Evolutionary conservation across 2,888 invertebrate species (phyloP).

Genomic region (Tetrapedia diversipes): DNA sequence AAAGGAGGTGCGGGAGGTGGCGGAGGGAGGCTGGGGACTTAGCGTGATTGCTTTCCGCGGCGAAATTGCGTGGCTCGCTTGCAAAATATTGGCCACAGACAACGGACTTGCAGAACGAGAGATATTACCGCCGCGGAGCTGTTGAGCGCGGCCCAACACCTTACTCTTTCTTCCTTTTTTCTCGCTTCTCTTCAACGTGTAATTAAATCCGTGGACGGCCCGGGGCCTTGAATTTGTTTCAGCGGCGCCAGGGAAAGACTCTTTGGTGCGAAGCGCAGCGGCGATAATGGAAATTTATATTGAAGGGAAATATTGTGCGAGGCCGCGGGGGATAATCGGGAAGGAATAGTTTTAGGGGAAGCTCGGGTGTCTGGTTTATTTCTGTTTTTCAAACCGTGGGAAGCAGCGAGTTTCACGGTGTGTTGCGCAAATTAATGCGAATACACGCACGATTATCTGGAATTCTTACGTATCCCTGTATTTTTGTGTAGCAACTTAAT

Average conservation of each 20-base stretch:
- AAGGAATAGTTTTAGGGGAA: not conserved
- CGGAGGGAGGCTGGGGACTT: not conserved
- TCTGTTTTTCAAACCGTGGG: too few relatives aligned
- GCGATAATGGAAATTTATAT: constrained; percentile 9
- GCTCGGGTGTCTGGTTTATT: too few relatives aligned
- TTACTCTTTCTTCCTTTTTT: not conserved
- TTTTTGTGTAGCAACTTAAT: too few relatives aligned
- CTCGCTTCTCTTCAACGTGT: too few relatives aligned
- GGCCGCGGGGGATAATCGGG: constrained; percentile 13
- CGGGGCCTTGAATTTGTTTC: not conserved
- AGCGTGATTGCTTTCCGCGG: constrained; percentile 16
- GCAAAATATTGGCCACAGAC: constrained; percentile 37
- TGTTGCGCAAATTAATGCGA: too few relatives aligned
- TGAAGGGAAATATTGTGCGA: constrained; percentile 21
- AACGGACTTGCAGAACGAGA: not conserved
- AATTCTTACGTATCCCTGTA: too few relatives aligned
- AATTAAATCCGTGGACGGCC: constrained; percentile 13
- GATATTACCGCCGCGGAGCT: not conserved
- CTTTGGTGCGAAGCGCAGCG: not conserved
- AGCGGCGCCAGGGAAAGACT: not conserved
- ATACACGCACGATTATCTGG: too few relatives aligned
- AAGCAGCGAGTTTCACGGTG: too few relatives aligned
- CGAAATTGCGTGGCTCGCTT: constrained; percentile 13
- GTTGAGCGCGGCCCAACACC: not conserved
- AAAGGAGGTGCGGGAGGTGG: not conserved